Percentiles rank a stretch among this genome's conserved stretches.
phyloP scores from a whole-genome alignment of 2,113 vertebrate genomes.

The Antennarius striatus region DNA sequence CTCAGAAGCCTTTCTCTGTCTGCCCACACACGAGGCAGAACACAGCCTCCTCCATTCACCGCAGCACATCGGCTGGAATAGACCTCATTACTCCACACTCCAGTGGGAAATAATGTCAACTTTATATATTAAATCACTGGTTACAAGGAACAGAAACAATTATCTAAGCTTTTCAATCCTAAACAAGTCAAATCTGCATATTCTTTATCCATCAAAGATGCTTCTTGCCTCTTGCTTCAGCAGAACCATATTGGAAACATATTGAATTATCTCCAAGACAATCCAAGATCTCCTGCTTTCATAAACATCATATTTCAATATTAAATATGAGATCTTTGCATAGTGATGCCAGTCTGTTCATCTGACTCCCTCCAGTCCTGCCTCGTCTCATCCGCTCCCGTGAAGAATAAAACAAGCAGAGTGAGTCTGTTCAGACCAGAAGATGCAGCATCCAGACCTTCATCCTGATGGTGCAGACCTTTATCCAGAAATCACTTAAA shows the following conservation, averaged over 20 bases:
- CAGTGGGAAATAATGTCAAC: constrained; percentile 3
- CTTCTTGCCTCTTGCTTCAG: too few relatives aligned
- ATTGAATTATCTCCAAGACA: constrained; percentile 1
- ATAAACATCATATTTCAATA: constrained; percentile 2
- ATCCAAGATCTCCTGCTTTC: neutral
- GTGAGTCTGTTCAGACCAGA: too few relatives aligned
- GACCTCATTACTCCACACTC: constrained; percentile 38
- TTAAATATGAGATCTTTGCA: neutral
- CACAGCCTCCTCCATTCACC: constrained; percentile 29
- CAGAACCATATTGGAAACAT: neutral
- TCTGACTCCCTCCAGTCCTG: neutral
- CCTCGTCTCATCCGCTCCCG: too few relatives aligned
- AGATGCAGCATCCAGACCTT: too few relatives aligned
- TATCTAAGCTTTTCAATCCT: neutral
- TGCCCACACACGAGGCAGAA: constrained; percentile 18
- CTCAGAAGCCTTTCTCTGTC: constrained; percentile 10
- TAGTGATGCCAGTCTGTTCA: neutral
- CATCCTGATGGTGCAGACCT: too few relatives aligned
- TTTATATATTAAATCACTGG: neutral
- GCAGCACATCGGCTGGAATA: constrained; percentile 39
- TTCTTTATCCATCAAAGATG: too few relatives aligned
- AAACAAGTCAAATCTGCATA: neutral
- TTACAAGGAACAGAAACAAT: constrained; percentile 12
- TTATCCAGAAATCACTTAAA: too few relatives aligned
- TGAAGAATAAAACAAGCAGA: too few relatives aligned